phyloP scores from a whole-genome alignment of 2,888 invertebrate genomes.

The Macaria notata region DNA sequence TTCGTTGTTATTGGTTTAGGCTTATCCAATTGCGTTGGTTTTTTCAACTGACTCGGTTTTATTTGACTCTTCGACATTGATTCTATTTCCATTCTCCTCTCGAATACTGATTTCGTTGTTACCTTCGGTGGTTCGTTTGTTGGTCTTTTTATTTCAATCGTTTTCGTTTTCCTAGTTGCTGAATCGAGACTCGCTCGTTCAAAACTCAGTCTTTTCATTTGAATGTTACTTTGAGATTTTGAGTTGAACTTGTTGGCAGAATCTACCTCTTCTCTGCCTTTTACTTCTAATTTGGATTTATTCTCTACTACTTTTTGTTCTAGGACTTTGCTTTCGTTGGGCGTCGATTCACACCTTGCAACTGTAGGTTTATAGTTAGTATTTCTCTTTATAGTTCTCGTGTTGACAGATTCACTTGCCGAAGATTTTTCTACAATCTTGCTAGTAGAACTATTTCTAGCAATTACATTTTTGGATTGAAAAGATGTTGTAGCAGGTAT shows the following conservation, averaged over 20 bases:
- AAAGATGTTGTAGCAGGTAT: slow-evolving; percentile 45
- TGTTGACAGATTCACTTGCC: slow-evolving; percentile 55
- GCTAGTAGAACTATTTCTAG: slow-evolving; percentile 33
- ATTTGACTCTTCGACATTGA: slow-evolving; percentile 59
- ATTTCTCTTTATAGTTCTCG: slow-evolving; percentile 59
- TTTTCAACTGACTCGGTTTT: slow-evolving; percentile 53
- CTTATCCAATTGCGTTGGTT: slow-evolving; percentile 54
- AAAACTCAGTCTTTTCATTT: slow-evolving; percentile 72
- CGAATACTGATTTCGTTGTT: slow-evolving; percentile 70
- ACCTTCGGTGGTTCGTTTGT: slow-evolving; percentile 58
- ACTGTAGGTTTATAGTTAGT: slow-evolving; percentile 48
- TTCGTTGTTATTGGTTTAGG: slow-evolving; percentile 68
- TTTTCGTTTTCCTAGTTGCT: slow-evolving; percentile 64
- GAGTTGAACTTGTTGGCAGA: slow-evolving; percentile 39
- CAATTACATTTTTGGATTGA: slow-evolving; percentile 40
- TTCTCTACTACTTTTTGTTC: slow-evolving; percentile 28
- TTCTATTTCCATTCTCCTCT: slow-evolving; percentile 75
- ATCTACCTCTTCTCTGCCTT: slow-evolving; percentile 32
- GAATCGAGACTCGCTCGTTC: slow-evolving; percentile 78
- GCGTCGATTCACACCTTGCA: slow-evolving; percentile 53
- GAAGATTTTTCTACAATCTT: slow-evolving; percentile 54
- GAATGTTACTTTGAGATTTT: slow-evolving; percentile 59
- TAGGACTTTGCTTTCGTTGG: slow-evolving; percentile 40
- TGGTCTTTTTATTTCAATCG: slow-evolving; percentile 49
- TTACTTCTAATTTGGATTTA: slow-evolving; percentile 28